Evolutionary conservation across 2,113 vertebrate species (phyloP).

Genomic region (Oncorhynchus mykiss): DNA sequence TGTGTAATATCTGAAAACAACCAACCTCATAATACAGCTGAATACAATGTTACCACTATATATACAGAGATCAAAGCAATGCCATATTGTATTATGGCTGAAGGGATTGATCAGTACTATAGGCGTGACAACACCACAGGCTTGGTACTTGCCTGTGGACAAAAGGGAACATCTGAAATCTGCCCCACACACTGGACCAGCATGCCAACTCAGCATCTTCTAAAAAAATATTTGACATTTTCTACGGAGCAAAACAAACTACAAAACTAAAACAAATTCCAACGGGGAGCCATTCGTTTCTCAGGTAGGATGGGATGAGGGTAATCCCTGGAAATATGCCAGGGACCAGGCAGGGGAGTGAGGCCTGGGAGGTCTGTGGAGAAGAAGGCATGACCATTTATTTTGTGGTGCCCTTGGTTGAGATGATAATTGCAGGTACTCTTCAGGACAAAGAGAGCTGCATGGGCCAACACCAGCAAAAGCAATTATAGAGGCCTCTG

Average conservation of each 20-base stretch:
- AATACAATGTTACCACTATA: too few relatives aligned
- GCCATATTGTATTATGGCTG: too few relatives aligned
- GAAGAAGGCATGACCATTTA: conserved; percentile 49
- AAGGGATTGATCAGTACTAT: too few relatives aligned
- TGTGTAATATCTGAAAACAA: too few relatives aligned
- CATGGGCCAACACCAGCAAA: conserved; percentile 20
- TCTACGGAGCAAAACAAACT: conserved; percentile 35
- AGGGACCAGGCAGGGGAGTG: conserved; percentile 2
- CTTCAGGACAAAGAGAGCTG: conserved; percentile 12
- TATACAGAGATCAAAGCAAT: too few relatives aligned
- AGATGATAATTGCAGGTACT: conserved; percentile 32
- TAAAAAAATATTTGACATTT: conserved; percentile 64
- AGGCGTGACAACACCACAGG: too few relatives aligned
- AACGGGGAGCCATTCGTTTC: conserved; percentile 7
- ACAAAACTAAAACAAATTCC: conserved; percentile 29
- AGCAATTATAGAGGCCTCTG: conserved; percentile 40
- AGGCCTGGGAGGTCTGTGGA: conserved; percentile 52
- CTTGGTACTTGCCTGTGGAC: too few relatives aligned
- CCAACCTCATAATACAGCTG: too few relatives aligned
- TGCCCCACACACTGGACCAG: conserved; percentile 30
- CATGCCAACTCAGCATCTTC: conserved; percentile 26
- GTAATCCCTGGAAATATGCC: conserved; percentile 68
- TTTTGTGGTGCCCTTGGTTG: conserved; percentile 41
- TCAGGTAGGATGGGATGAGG: conserved; percentile 32
- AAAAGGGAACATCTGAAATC: too few relatives aligned